Conservation (phyloP, 1,140 invertebrate genomes). For the Battus philenor region DNA sequence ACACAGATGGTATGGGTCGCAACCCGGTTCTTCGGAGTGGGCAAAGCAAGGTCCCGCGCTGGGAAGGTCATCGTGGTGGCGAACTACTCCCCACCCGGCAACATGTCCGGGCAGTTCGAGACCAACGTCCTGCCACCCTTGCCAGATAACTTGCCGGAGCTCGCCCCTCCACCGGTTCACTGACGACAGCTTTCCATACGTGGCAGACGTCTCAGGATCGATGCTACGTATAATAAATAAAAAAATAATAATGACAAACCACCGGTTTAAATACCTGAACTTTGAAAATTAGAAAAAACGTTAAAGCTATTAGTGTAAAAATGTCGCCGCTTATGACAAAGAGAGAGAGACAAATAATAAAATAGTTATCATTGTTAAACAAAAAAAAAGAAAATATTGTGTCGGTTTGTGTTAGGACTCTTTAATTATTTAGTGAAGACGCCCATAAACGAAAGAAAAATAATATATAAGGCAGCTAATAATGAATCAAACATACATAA, state of each 20-base stretch:
- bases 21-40: slow-evolving; percentile 87
- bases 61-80: slow-evolving; percentile 89
- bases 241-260: not conserved
- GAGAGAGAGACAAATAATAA: not conserved
- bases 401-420: no score
- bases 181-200: slow-evolving; percentile 65
- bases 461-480: no score
- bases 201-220: slow-evolving; percentile 55
- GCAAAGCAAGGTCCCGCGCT: slow-evolving; percentile 84
- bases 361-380: no score
- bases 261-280: slow-evolving; percentile 1
- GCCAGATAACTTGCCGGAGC: slow-evolving; percentile 75
- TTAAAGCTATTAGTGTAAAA: not conserved
- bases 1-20: slow-evolving; percentile 93
- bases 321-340: not conserved
- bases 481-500: no score
- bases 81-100: slow-evolving; percentile 87
- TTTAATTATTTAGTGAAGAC: no score
- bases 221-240: slow-evolving; percentile 43
- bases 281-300: no score
- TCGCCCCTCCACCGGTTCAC: slow-evolving; percentile 53
- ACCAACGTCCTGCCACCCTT: slow-evolving; percentile 85
- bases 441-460: no score
- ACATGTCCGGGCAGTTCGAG: slow-evolving; percentile 85
- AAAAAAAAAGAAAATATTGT: no score